These are phyloP conservation scores for Rhopalosiphum nymphaeae DNA, from an alignment of 2,888 invertebrate species.

Conservation along the genomic window DNA sequence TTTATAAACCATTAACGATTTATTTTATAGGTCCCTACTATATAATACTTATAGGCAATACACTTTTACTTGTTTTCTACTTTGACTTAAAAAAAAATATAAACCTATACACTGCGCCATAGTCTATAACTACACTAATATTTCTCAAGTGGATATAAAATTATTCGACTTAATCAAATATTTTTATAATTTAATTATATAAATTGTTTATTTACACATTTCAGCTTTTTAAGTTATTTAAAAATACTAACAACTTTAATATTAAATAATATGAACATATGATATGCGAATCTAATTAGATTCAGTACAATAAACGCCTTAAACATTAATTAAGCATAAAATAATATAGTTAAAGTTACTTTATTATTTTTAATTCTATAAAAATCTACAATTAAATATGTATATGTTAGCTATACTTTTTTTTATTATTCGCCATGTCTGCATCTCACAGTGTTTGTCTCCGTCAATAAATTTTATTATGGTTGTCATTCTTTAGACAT, in stretches of 20 bases:
- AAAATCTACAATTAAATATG: background rate
- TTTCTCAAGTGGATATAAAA: background rate
- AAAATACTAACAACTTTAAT: background rate
- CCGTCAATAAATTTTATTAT: background rate
- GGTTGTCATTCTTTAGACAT: background rate
- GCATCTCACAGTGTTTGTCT: background rate
- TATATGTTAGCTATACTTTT: background rate
- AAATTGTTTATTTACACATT: background rate
- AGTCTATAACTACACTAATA: background rate
- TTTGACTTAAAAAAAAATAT: background rate
- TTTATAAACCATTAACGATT: background rate
- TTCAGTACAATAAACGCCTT: background rate
- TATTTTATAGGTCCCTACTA: background rate
- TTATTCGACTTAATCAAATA: background rate
- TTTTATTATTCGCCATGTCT: background rate
- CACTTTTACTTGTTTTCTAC: background rate
- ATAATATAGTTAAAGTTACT: background rate
- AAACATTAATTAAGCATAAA: background rate
- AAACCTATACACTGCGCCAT: background rate
- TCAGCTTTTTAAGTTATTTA: background rate
- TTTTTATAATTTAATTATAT: background rate
- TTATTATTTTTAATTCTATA: background rate
- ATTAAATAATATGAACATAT: background rate
- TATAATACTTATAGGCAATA: background rate
- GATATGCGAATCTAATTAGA: background rate